Base-by-base conservation (phyloP, 2,797 vertebrate genomes). In the Sorex maritimensis region DNA sequence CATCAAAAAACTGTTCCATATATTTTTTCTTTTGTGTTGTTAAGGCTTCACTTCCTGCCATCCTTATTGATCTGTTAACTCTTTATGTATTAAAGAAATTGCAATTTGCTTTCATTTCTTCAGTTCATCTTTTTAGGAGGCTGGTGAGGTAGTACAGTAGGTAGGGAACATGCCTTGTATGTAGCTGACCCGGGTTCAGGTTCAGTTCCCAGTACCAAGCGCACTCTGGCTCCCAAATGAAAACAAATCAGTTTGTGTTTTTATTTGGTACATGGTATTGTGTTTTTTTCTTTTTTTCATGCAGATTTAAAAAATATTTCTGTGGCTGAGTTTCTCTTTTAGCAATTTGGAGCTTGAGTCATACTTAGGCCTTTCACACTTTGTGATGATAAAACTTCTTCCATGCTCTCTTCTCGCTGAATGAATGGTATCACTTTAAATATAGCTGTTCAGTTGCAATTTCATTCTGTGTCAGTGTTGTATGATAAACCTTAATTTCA, bases 381-480 rank as follows among this genome's bases (percentile, higher is more conserved):
- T 46, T 61, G 26, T 90, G 61, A 72, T 34, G 13, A 86, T 81
- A n/a, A 58, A 81, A 73, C 15, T 23, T 71, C 28, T 77, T 6
- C 28, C 10, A 10, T 75, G n/a, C 74, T 80, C 79, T 75, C 65
- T 80, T 69, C 10, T 17, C n/a, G 72, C 52, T 55, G 10, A n/a
- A 30, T 15, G 55, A 72, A 84, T 2, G 26, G 8, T 44, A 8
- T 80, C 17, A 21, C 2, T 86, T 92, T 91, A 30, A 75, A 75
- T 85, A 85, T n/a, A 52, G 28, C 58, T 68, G 14, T 52, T 72
- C 46, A 78, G 41, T 92, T 77, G 75, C 21, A 67, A 68, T 81
- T 85, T 86, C 69, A 85, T 88, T 68, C 55, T 67, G 23, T 28
- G 15, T 58, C 65, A 30, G 38, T 74, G 13, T 28, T 85, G 1